Evolutionary conservation across 2,113 vertebrate species (phyloP), one percentile per base, ranked within the genome.

Genomic region (Chiloscyllium plagiosum): DNA sequence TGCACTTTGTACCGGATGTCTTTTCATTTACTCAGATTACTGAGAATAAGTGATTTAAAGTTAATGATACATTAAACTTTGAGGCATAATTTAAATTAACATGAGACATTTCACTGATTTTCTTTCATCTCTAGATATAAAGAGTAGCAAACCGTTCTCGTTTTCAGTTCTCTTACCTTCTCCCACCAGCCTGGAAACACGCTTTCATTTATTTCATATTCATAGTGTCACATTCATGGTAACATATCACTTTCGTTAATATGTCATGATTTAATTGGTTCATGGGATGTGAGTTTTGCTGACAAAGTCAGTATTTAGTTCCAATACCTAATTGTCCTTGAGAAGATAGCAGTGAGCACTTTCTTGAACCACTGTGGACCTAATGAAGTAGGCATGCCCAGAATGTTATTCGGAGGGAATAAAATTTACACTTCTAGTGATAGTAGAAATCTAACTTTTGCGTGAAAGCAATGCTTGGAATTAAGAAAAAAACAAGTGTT

Each of bases 21-120:
- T 52, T 95, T 95, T 76, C 94, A 72, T 72, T 93, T 66, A 42
- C 89, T 92, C 50, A 29, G 37, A 72, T 95, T 24, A 95, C 19
- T 70, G 47, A 13, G 52, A 52, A 6, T 69, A 37, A 68, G 69
- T 72, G 94, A 72, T 95, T 47, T 47, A 13, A 72, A 72, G 94
- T 95, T 95, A 95, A 70, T 33, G 24, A 52, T 76, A 47, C 69
- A n/a, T 95, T 70, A 29, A 95, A 52, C 94, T 69, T 33, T 8
- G 26, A 47, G 52, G 69, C 69, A 72, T 52, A 4, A 24, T 72
- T 70, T 95, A 26, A 72, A 29, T 95, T 95, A 33, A 95, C 72
- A 69, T 15, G 17, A 92, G 61, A 6, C 61, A n/a, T 47, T 83
- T 83, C 80, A 66, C 15, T 37, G 15, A 17, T 5, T 37, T 47